Evolutionary conservation across 92 coral and sea anemone species (phyloP), one percentile per base, ranked within the genome.

Genomic region (Zoanthus solanderi): DNA sequence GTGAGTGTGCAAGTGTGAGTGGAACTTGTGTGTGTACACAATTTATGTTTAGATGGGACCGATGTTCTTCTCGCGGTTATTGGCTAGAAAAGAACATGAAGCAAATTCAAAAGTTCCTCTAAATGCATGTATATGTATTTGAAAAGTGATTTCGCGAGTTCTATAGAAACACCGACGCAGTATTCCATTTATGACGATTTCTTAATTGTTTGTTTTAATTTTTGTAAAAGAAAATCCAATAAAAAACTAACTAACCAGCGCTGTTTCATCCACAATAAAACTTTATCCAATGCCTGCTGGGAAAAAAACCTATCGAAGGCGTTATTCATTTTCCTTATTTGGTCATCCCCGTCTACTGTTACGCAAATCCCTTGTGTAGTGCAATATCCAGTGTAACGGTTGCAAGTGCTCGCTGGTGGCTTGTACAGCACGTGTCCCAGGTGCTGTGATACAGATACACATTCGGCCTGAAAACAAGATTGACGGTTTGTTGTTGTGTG

Each of bases 371-470:
- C 96, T 81, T 54, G 79, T 52, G 88, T 82, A 84, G 92, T 89
- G 65, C 98, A 96, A 84, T 90, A 96, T 0, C 96, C 95, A 2
- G 84, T 92, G 68, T 83, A 78, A 42, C 67, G 76, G 58, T 78
- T 90, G 86, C 98, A 96, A 32, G 94, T 86, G 81, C 91, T 93
- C 50, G 94, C 96, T 13, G 91, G 86, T 28, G 88, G 83, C 54
- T 87, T 92, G 12, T 52, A 65, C 23, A 93, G 67, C 18, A 75
- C 83, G 2, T 81, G 53, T 6, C 98, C 98, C 61, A 87, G 47
- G 47, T 86, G 76, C 44, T 66, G 71, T 73, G 78, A 72, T 53
- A 94, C 71, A 16, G 98, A 90, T 61, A 79, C 63, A 74, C 98
- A 96, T 7, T 78, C 89, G 1, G 88, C 89, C 98, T 96, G 77